Base-by-base conservation (phyloP, 92 coral and sea anemone species). In the Montipora capitata region DNA sequence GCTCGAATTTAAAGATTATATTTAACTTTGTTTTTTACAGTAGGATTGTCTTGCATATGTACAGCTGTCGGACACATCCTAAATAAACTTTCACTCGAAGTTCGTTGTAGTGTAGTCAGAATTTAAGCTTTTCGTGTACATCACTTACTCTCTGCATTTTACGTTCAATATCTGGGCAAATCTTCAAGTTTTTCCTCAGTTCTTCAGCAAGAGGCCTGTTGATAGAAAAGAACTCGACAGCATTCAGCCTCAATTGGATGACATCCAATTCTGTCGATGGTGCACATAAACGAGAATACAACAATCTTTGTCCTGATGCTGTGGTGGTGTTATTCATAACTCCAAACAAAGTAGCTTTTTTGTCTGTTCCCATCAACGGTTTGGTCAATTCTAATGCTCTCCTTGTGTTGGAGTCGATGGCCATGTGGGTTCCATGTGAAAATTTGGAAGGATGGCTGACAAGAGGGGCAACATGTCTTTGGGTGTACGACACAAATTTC, bases 291-390 rank as follows among this genome's bases (percentile, higher is more conserved):
- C 98, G 83, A 4, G 93, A 82, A 35, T 87, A 70, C 48, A 95
- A 77, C 48, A 95, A 39, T 48, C 98, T 89, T 77, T 93, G 94
- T 51, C 98, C 98, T 68, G 96, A 92, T 11, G 95, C 83, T 12
- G 98, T 93, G 4, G 86, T 82, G 1, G 96, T 95, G 65, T 85
- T 90, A 80, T 95, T 94, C 89, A 95, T 85, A 41, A 95, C 95
- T 49, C 98, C 98, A 73, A 95, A 91, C 65, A 95, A 52, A 1
- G 98, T 94, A 38, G 98, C 98, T 82, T 93, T 95, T 88, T 88
- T 90, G 63, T 93, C 94, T 8, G 91, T 70, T 64, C 92, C 87
- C 85, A 95, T 87, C 9, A 95, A 80, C 17, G 98, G 96, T 43
- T 74, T 91, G 9, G 98, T 93, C 6, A 95, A 92, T 70, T 95